Base-by-base conservation (phyloP, 2,888 invertebrate genomes). In the Mycalesis mineus region DNA sequence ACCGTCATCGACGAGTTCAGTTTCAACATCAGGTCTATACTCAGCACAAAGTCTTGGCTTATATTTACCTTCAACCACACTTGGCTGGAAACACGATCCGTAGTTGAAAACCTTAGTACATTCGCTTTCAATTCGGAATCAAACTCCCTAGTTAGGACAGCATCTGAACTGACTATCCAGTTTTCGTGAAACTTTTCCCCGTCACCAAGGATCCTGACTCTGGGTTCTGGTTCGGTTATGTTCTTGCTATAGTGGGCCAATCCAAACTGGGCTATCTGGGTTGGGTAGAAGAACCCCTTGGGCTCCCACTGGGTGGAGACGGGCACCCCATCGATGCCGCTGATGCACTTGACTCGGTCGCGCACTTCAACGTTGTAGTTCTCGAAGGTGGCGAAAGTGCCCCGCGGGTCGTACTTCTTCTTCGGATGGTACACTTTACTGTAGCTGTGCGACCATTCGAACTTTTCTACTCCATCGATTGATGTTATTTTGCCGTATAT, bases 241-340 rank as follows among this genome's bases (percentile, higher is more conserved):
- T 97, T 96, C 82, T 98, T 98, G 82, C 97, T 98, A 82, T 97
- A 99, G 85, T 99, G 99, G 8, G 98, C 97, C 57, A 99, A 85
- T 0, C 97, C 99, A 80, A 97, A 99, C 82, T 99, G 99, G 6
- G 99, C 98, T 66, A 99, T 98, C 88, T 99, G 99, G 0, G 98
- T 99, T 0, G 99, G 98, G 86, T 99, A 99, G 82, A 95, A 97
- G 82, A 99, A 98, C 0, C 99, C 99, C 63, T 94, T 93, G 36
- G 95, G 94, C 70, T 97, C 96, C 99, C 99, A 99, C 77, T 98
- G 98, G 0, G 95, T 97, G n/a, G 97, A 97, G 54, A 98, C 94
- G 0, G 98, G 98, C 13, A 98, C 97, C 72, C 98, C 98, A 75
- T 97, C 96, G 11, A 93, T 92, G 0, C 96, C 98, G 82, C 96